phyloP scores from a whole-genome alignment of 2,888 invertebrate genomes.

The Thera obeliscata region DNA sequence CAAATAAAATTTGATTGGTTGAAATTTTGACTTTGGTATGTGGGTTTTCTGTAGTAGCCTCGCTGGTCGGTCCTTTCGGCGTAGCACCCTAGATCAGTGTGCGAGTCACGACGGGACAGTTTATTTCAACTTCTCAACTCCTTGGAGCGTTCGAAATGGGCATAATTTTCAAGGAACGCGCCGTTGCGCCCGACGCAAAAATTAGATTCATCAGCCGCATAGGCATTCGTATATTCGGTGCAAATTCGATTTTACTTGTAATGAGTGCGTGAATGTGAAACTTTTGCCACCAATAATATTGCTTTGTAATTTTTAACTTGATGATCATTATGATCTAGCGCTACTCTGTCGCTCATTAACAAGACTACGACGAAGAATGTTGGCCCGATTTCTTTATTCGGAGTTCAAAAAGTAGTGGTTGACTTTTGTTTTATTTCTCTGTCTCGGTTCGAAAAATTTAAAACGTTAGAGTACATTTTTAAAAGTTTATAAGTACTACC shows the following conservation, averaged over 20 bases:
- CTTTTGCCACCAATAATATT: constrained; percentile 66
- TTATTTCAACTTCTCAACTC: constrained; percentile 82
- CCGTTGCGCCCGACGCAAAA: constrained; percentile 71
- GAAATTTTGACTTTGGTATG: no score
- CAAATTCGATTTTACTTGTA: constrained; percentile 72
- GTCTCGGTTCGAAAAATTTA: no score
- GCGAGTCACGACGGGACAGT: constrained; percentile 80
- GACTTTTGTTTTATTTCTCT: no score
- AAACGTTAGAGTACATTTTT: no score
- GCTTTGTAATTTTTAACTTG: constrained; percentile 47
- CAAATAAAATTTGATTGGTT: no score
- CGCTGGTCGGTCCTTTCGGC: constrained; percentile 18
- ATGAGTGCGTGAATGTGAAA: constrained; percentile 73
- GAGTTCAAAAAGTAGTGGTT: no score
- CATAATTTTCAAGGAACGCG: constrained; percentile 81
- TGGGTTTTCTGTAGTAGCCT: not conserved
- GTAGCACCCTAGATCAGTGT: constrained; percentile 57
- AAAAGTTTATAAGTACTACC: no score
- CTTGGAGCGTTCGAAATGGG: constrained; percentile 75
- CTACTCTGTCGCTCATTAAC: not conserved
- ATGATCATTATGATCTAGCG: not conserved
- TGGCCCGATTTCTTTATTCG: not conserved
- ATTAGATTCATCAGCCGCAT: constrained; percentile 78
- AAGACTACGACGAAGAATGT: not conserved
- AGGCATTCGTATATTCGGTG: constrained; percentile 68